Conservation (phyloP, 2,888 invertebrate genomes). For the Nephrocerus scutellatus region DNA sequence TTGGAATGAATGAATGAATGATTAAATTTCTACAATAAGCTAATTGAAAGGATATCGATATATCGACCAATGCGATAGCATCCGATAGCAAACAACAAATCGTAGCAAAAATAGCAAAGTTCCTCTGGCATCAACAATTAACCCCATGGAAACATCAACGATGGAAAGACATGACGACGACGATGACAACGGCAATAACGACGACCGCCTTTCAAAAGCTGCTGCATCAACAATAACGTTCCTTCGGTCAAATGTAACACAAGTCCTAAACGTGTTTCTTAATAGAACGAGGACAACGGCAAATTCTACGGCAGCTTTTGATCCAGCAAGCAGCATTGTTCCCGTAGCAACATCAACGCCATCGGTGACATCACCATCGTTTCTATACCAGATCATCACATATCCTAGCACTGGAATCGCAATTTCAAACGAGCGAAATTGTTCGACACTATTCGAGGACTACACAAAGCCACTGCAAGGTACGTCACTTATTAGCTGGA, state of each 20-base stretch:
- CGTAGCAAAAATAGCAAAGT: too few relatives aligned
- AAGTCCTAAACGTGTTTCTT: constrained; percentile 26
- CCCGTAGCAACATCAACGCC: constrained; percentile 11
- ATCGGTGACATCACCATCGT: constrained; percentile 7
- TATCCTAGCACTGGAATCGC: constrained; percentile 28
- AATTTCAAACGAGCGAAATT: constrained; percentile 34
- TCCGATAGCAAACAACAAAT: too few relatives aligned
- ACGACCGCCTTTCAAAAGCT: constrained; percentile 8
- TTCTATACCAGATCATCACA: constrained; percentile 20
- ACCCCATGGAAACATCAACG: too few relatives aligned
- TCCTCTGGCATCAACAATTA: too few relatives aligned
- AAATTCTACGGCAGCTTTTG: too few relatives aligned
- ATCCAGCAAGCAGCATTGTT: constrained; percentile 8
- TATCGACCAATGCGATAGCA: too few relatives aligned
- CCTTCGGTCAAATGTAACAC: constrained; percentile 28
- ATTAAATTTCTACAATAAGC: too few relatives aligned
- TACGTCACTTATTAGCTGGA: constrained; percentile 21
- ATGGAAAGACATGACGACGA: too few relatives aligned
- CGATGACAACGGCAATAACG: too few relatives aligned
- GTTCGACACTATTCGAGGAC: constrained; percentile 38
- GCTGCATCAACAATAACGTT: constrained; percentile 25
- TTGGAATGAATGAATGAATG: too few relatives aligned
- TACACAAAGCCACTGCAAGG: constrained; percentile 36
- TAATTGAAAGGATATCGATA: too few relatives aligned
- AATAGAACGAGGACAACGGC: too few relatives aligned